Base-by-base conservation (phyloP, 2,888 invertebrate genomes). In the Ichneumoninae sp. region DNA sequence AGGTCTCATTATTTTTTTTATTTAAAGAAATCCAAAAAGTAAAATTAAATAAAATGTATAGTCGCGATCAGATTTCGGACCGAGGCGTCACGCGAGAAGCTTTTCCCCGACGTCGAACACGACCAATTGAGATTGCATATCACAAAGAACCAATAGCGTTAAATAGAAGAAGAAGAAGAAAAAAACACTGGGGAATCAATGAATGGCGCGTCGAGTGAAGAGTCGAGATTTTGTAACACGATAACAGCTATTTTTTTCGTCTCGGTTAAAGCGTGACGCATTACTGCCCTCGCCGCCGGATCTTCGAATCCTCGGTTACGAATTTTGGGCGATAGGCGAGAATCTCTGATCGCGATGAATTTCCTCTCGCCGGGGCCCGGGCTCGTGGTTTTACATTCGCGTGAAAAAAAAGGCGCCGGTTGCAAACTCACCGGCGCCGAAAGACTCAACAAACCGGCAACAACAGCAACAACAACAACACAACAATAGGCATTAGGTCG, bases 401-500 rank as follows among this genome's bases (percentile, higher is more conserved):
- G 16, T 66, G 7, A 22, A 47, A 52, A 65, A 66, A 69, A 74
- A 52, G 85, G 75, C 71, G 74, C 66, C 87, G 87, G 86, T 85
- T 87, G 87, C 81, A 87, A 85, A 87, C 87, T 87, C 87, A 84
- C 86, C 85, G 87, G 54, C 77, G 77, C 76, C 78, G 63, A 69
- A 78, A 83, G 84, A 81, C 74, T 83, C 63, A 82, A 83, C 81
- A 86, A 81, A 83, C 84, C 82, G 84, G 79, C 83, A 81, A 82
- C 83, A 85, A 85, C 82, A 85, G 73, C 50, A 83, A 76, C 50
- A 79, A 79, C 74, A 80, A 79, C 74, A 80, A 77, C 91, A 93
- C 86, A 92, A 92, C 92, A 92, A 93, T 92, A 93, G 92, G 91
- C 90, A 90, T 90, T 88, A 75, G 83, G 85, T 66, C 75, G 76